phyloP scores from a whole-genome alignment of 2,888 invertebrate genomes.

The Hypomecis punctinalis region DNA sequence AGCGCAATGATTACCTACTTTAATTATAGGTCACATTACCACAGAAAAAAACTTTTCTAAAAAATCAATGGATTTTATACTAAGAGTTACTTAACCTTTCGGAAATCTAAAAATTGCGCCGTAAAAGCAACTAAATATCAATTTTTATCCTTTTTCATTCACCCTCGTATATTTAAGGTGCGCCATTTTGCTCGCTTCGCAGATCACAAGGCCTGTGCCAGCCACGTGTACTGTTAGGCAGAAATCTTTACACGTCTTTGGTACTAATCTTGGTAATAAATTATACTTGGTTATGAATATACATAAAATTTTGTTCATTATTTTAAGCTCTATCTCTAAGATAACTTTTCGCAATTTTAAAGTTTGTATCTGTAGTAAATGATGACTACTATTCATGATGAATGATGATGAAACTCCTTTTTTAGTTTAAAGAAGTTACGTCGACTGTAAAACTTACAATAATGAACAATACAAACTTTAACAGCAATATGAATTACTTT shows the following conservation, averaged over 20 bases:
- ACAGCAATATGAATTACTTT: too few species aligned
- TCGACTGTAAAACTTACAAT: too few species aligned
- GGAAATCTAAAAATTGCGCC: constrained; percentile 14
- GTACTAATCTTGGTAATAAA: not conserved
- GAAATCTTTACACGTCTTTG: constrained; percentile 7
- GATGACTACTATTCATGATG: too few species aligned
- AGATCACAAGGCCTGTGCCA: constrained; percentile 26
- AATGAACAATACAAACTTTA: too few species aligned
- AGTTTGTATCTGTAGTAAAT: too few species aligned
- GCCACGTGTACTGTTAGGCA: constrained; percentile 11
- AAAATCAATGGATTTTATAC: not conserved
- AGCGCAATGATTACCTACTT: too few species aligned
- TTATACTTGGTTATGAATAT: not conserved
- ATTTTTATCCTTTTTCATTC: constrained; percentile 28
- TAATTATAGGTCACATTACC: too few species aligned
- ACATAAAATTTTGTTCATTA: not conserved
- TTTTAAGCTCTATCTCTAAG: too few species aligned
- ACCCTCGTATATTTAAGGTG: constrained; percentile 22
- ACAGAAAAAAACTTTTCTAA: too few species aligned
- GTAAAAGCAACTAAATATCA: constrained; percentile 19
- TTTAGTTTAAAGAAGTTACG: too few species aligned
- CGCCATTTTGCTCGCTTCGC: constrained; percentile 18
- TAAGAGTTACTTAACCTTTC: constrained; percentile 3
- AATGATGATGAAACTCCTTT: too few species aligned
- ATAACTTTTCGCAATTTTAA: too few species aligned